phyloP scores from a whole-genome alignment of 2,797 vertebrate species.

The Anas georgica region DNA sequence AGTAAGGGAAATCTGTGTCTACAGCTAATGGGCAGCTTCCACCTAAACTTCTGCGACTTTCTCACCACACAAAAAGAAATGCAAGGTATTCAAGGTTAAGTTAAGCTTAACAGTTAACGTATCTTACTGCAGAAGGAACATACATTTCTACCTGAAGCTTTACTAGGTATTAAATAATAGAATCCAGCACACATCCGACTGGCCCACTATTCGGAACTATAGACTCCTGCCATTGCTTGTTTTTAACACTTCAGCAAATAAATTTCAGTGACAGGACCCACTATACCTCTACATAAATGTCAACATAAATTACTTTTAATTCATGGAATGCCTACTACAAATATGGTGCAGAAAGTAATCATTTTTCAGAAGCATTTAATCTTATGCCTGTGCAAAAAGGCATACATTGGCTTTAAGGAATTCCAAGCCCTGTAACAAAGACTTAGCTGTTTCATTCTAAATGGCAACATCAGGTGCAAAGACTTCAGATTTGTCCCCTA shows the following conservation, averaged over 20 bases:
- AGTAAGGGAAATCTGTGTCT: neutral
- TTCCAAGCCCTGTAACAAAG: neutral
- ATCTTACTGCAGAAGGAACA: neutral
- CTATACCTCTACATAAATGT: neutral
- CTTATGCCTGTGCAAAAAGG: neutral
- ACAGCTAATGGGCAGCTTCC: neutral
- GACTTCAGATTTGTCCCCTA: neutral
- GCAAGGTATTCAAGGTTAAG: accelerated
- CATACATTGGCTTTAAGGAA: neutral
- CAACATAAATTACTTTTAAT: neutral
- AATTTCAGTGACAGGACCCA: neutral
- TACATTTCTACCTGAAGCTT: neutral
- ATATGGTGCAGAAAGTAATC: neutral
- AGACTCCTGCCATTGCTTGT: neutral
- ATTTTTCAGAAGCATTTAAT: neutral
- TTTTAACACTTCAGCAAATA: neutral
- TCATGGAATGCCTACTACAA: neutral
- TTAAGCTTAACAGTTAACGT: neutral
- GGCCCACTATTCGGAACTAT: neutral
- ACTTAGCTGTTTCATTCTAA: neutral
- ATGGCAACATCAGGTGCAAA: neutral
- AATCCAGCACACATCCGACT: neutral
- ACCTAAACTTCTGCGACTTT: neutral
- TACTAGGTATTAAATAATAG: neutral
- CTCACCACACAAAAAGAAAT: neutral